Conservation (phyloP, 2,113 vertebrate species). For the Brachyhypopomus occidentalis region DNA sequence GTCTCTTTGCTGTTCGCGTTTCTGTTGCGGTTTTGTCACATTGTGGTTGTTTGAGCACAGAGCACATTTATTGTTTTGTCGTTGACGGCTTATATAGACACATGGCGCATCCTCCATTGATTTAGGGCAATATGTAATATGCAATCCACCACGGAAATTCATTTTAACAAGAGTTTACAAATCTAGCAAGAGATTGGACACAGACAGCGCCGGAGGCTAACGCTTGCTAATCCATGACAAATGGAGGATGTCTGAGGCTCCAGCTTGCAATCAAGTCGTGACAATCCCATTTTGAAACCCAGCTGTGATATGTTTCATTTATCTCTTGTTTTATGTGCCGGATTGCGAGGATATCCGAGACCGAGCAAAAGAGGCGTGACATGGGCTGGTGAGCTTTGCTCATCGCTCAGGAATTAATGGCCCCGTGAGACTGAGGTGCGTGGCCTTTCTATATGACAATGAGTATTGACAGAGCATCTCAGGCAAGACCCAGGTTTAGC, state of each 20-base stretch:
- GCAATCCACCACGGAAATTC: not conserved
- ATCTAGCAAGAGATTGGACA: not conserved
- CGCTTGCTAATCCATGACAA: conserved; percentile 17
- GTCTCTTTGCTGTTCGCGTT: too few relatives aligned
- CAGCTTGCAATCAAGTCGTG: conserved; percentile 28
- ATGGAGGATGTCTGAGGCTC: conserved; percentile 19
- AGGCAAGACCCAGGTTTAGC: not conserved
- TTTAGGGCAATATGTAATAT: not conserved
- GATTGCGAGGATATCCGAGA: not conserved
- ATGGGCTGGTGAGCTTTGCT: conserved; percentile 5
- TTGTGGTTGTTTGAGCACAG: not conserved
- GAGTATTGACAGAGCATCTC: not conserved
- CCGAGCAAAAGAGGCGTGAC: conserved; percentile 5
- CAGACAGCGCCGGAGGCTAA: not conserved
- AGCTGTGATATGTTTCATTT: not conserved
- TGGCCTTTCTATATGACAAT: conserved; percentile 28
- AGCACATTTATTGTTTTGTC: not conserved
- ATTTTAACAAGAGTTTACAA: not conserved
- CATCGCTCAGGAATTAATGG: conserved; percentile 22
- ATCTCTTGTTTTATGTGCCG: not conserved
- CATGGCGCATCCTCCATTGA: not conserved
- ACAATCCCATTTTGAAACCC: conserved; percentile 18
- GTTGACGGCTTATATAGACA: not conserved
- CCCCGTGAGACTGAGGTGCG: not conserved
- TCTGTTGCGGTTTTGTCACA: not conserved